These are phyloP conservation scores for Loriculus beryllinus DNA, from an alignment of 2,797 vertebrate species.

Conservation along the genomic window DNA sequence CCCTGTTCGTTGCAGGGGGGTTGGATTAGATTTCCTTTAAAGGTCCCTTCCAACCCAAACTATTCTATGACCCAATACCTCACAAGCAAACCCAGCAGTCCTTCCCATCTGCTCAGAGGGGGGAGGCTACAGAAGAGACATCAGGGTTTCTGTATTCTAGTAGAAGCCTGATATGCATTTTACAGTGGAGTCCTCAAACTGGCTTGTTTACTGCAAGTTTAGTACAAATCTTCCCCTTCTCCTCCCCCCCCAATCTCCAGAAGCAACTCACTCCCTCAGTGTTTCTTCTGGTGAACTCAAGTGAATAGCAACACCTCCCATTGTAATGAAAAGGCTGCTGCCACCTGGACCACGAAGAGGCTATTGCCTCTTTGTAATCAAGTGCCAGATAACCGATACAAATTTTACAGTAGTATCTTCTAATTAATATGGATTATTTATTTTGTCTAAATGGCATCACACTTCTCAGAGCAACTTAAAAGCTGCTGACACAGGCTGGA, in stretches of 20 bases:
- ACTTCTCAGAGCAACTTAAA: constrained; percentile 30
- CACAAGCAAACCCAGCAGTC: background rate
- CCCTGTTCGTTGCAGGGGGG: background rate
- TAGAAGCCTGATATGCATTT: background rate
- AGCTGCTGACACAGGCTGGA: constrained; percentile 57
- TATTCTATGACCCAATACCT: background rate
- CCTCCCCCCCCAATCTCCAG: background rate
- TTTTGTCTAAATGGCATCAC: background rate
- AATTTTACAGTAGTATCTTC: constrained; percentile 36
- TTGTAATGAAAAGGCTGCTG: constrained; percentile 40
- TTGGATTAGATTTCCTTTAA: background rate
- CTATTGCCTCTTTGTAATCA: constrained; percentile 20
- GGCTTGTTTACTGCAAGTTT: background rate
- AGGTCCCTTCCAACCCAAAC: background rate
- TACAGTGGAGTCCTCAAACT: background rate
- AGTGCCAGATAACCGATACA: constrained; percentile 42
- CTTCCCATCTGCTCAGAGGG: background rate
- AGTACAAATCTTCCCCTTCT: background rate
- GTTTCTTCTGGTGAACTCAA: background rate
- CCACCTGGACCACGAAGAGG: constrained; percentile 21
- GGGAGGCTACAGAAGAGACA: background rate
- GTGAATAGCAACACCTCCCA: background rate
- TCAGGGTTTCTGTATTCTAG: background rate
- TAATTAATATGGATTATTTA: constrained; percentile 39
- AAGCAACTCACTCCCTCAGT: background rate